These are phyloP conservation scores for Strix aluco DNA, from an alignment of 2,113 vertebrate genomes.

Conservation along the genomic window DNA sequence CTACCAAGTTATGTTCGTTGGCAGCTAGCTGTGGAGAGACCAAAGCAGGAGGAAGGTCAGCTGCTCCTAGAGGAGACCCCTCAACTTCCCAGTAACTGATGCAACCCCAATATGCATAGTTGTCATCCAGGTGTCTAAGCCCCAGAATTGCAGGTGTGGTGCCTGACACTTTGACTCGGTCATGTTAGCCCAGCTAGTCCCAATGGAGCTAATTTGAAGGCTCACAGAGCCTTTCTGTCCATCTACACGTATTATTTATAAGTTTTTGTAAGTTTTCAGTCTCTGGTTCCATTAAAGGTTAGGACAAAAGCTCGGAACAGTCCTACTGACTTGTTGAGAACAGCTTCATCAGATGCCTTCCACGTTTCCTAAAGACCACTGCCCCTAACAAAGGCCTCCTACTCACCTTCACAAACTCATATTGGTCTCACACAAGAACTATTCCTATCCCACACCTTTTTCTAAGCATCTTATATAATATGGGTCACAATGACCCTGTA, in stretches of 20 bases:
- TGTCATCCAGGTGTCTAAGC: accelerated
- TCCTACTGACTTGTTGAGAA: no score
- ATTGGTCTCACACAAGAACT: neutral
- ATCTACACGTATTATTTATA: accelerated
- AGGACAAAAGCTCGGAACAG: accelerated
- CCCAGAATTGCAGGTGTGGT: neutral
- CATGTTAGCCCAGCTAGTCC: no score
- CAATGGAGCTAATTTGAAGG: neutral
- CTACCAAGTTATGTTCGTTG: accelerated
- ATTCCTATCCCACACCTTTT: neutral
- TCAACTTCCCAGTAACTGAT: neutral
- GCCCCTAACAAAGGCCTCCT: neutral
- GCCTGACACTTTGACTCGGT: neutral
- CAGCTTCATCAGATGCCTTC: no score
- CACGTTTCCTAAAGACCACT: neutral
- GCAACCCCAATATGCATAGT: accelerated
- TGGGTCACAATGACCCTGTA: accelerated
- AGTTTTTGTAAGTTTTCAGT: neutral
- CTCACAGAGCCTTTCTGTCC: neutral
- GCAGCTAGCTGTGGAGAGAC: neutral
- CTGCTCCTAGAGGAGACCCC: neutral
- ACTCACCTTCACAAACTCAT: neutral
- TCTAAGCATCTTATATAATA: neutral
- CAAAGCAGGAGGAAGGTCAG: neutral
- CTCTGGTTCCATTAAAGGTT: neutral